phyloP scores from a whole-genome alignment of 2,888 invertebrate species.

The Sicus ferrugineus region DNA sequence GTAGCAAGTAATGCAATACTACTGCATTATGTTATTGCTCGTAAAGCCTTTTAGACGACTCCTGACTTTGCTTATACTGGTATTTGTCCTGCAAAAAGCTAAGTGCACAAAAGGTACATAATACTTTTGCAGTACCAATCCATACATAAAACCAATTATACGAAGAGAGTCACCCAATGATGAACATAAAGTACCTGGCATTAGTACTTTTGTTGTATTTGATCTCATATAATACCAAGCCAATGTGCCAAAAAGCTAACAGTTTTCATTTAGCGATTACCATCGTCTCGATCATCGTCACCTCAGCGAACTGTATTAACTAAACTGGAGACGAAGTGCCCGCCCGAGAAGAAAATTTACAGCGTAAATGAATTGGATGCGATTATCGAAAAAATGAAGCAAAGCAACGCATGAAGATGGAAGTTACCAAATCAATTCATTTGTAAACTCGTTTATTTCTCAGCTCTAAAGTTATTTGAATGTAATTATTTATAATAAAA shows the following conservation, averaged over 20 bases:
- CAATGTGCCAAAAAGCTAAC: neutral
- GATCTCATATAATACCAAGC: neutral
- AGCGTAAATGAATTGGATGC: slow-evolving; percentile 17
- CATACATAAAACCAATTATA: no score
- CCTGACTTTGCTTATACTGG: no score
- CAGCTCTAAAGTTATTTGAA: slow-evolving; percentile 21
- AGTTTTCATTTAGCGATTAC: neutral
- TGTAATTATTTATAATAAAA: slow-evolving; percentile 29
- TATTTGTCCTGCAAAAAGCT: no score
- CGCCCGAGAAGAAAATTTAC: slow-evolving; percentile 11
- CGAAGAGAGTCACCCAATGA: no score
- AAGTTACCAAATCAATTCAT: neutral
- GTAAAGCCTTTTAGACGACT: no score
- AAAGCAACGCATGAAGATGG: slow-evolving; percentile 13
- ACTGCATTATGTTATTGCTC: no score
- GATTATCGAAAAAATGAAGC: slow-evolving; percentile 27
- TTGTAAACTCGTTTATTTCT: slow-evolving; percentile 22
- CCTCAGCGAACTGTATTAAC: neutral
- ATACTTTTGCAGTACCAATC: no score
- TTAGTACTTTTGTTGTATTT: no score
- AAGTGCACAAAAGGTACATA: no score
- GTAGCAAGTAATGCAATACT: no score
- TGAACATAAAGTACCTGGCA: no score
- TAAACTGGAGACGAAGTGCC: neutral
- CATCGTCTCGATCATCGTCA: neutral